Percentiles rank a stretch among this genome's conserved stretches.
These are phyloP conservation scores for Cepphus grylle DNA, from an alignment of 2,113 vertebrate species.

Conservation along the genomic window DNA sequence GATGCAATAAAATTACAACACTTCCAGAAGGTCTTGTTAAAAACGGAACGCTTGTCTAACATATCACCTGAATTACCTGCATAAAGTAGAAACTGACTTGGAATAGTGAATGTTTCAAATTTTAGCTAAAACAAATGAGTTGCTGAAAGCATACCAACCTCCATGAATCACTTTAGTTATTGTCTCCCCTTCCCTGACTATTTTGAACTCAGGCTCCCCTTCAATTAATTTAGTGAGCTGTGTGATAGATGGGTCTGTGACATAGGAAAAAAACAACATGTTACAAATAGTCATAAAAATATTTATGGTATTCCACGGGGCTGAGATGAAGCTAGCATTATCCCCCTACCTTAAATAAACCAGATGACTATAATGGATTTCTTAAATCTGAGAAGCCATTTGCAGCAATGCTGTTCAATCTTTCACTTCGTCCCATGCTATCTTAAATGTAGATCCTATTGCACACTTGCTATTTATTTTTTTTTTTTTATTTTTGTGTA, in stretches of 20 bases:
- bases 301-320: not conserved
- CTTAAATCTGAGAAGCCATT: not conserved
- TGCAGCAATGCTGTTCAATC: not conserved
- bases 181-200: conserved; percentile 77
- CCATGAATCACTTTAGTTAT: conserved; percentile 77
- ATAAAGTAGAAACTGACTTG: not conserved
- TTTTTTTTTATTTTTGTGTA: not conserved
- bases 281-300: conserved; percentile 4
- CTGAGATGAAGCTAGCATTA: not conserved
- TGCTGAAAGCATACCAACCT: conserved; percentile 62
- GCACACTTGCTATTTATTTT: too few relatives aligned
- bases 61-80: not conserved
- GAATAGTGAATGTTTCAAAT: not conserved
- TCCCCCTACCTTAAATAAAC: not conserved
- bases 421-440: not conserved
- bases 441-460: not conserved
- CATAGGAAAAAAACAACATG: not conserved
- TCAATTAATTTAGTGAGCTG: conserved; percentile 77
- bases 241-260: conserved; percentile 71
- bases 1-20: not conserved
- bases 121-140: not conserved
- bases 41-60: not conserved
- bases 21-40: not conserved
- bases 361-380: not conserved
- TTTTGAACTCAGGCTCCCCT: conserved; percentile 74